Evolutionary conservation across 1,140 invertebrate species (phyloP).

Genomic region (Neotoxoptera formosana): DNA sequence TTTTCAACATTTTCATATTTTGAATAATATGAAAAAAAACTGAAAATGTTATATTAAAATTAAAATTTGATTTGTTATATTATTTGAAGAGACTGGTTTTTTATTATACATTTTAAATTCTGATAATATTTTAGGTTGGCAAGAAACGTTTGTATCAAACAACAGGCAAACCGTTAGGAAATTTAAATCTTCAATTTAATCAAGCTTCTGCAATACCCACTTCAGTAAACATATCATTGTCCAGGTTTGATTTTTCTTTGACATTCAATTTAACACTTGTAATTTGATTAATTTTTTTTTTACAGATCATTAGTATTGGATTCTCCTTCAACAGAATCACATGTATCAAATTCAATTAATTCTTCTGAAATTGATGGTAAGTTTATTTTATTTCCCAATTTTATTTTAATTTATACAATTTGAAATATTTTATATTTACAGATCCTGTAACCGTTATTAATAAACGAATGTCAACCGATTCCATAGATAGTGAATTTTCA

Average conservation of each 20-base stretch:
- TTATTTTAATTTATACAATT: not conserved
- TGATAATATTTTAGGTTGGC: slow-evolving; percentile 43
- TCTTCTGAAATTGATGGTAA: slow-evolving; percentile 52
- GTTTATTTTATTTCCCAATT: slow-evolving; percentile 2
- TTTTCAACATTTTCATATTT: not conserved
- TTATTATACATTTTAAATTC: not conserved
- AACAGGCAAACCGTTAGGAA: not conserved
- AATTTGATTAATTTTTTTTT: not conserved
- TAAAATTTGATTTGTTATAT: not conserved
- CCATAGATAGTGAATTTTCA: slow-evolving; percentile 52
- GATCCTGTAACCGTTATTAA: slow-evolving; percentile 49
- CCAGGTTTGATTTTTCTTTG: slow-evolving; percentile 7
- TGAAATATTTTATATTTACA: not conserved
- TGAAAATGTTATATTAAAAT: not conserved
- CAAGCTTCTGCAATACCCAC: slow-evolving; percentile 14
- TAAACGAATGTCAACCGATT: slow-evolving; percentile 51
- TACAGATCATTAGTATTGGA: slow-evolving; percentile 31
- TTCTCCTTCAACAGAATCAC: slow-evolving; percentile 51
- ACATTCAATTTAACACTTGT: not conserved
- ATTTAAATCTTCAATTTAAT: slow-evolving; percentile 46
- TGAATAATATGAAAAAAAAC: not conserved
- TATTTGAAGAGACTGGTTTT: not conserved
- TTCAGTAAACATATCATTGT: slow-evolving; percentile 7
- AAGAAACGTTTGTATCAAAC: slow-evolving; percentile 46
- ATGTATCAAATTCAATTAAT: slow-evolving; percentile 48